Evolutionary conservation across 2,888 invertebrate species (phyloP).

Genomic region (Hecatera dysodea): DNA sequence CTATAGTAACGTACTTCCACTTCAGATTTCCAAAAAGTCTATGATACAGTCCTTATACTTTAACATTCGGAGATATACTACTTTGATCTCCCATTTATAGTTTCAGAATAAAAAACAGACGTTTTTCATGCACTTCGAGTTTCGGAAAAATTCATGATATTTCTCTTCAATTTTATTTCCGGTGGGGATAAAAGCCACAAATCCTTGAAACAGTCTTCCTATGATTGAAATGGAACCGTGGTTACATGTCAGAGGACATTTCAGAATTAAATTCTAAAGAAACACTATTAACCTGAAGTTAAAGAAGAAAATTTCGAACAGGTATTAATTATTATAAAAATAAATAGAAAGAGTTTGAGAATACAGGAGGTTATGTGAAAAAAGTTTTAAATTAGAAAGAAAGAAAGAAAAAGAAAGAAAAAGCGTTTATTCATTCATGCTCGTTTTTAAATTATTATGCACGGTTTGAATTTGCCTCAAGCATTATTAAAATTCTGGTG

Average conservation of each 20-base stretch:
- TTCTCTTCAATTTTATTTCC: background rate
- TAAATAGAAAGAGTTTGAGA: background rate
- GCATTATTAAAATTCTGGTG: background rate
- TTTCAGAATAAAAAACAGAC: too few species aligned
- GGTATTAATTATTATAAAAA: too few species aligned
- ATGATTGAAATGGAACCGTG: background rate
- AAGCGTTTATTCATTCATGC: too few species aligned
- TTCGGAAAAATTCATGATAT: background rate
- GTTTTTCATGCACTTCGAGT: background rate
- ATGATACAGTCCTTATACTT: too few species aligned
- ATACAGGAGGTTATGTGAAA: background rate
- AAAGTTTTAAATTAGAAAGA: too few species aligned
- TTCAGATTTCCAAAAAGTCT: too few species aligned
- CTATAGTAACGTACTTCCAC: background rate
- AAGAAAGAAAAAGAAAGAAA: too few species aligned
- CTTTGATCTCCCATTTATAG: background rate
- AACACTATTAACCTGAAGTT: background rate
- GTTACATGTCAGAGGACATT: background rate
- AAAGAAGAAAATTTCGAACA: background rate
- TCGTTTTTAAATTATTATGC: conserved; percentile 30
- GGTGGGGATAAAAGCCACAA: too few species aligned
- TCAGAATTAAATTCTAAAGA: background rate
- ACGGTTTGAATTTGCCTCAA: background rate
- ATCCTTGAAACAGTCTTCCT: background rate
- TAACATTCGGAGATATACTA: too few species aligned